Evolutionary conservation across 1,140 invertebrate species (phyloP), one percentile per base, ranked within the genome.

Genomic region (Drosophila kanapiae): DNA sequence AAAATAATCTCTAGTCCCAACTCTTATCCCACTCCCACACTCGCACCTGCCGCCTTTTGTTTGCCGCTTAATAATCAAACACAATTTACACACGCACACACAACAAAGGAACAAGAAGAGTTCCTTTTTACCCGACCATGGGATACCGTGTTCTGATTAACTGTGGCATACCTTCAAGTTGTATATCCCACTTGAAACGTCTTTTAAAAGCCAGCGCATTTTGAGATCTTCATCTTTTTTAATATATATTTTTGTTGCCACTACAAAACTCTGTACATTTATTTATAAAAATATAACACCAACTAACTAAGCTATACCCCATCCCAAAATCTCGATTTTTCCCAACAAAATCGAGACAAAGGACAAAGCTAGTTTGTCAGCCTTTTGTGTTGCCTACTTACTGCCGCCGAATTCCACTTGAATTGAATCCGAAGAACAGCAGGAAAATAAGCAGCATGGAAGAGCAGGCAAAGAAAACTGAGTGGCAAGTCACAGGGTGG

Each of bases 11-110:
- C 29, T 40, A 16, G 67, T 49, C 35, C 63, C 43, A 40, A 35
- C 48, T 53, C 54, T 60, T 49, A 31, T 13, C 37, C 43, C 31
- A 42, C 23, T 45, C 23, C 16, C 14, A 35, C n/a, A 16, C 60
- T 59, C 48, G 51, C 74, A 56, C 57, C 79, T 63, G 49, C 27
- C 68, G 65, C 37, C 49, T 31, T 67, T 61, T 65, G 58, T 71
- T 51, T 49, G 67, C 47, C 56, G 61, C 59, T 72, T 78, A 63
- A 74, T 78, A 82, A 82, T 78, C 80, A 75, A 64, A 78, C 63
- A 82, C 58, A 60, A 64, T 61, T 42, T 56, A 45, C 64, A 75
- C 58, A 43, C 58, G 58, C 56, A 49, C 31, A 49, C 14, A 10
- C 8, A 49, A 2, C 23, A 14, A 33, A 31, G 49, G 16, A 29